These are phyloP conservation scores for Momotus momota DNA, from an alignment of 2,797 vertebrate species.

Conservation along the genomic window DNA sequence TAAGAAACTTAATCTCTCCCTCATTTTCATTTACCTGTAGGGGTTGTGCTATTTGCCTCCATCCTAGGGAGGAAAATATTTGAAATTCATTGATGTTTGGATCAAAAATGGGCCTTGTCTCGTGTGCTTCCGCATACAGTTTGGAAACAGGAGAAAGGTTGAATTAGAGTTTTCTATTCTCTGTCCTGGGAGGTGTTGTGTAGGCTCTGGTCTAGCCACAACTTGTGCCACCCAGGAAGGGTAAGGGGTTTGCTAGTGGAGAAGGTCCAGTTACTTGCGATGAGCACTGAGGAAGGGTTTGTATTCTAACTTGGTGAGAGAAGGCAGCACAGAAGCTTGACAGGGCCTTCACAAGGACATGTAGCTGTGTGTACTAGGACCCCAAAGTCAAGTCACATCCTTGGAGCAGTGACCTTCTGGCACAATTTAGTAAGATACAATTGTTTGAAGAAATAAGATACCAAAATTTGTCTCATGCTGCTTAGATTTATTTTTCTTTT, in stretches of 20 bases:
- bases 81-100: background rate
- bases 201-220: background rate
- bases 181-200: background rate
- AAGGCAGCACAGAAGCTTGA: background rate
- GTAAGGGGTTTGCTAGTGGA: background rate
- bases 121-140: background rate
- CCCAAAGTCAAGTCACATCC: background rate
- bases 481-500: background rate
- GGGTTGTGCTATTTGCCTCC: background rate
- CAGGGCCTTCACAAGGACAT: background rate
- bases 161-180: background rate
- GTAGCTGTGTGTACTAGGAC: background rate
- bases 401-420: background rate
- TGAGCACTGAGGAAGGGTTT: background rate
- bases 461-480: background rate
- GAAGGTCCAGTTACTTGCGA: background rate
- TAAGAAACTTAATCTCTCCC: background rate
- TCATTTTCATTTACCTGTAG: background rate
- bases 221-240: background rate
- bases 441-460: background rate
- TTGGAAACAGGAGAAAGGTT: background rate
- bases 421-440: background rate
- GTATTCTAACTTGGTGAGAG: background rate
- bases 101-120: background rate
- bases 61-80: background rate